These are phyloP conservation scores for Hemicordylus capensis DNA, from an alignment of 2,113 vertebrate species.

Conservation along the genomic window DNA sequence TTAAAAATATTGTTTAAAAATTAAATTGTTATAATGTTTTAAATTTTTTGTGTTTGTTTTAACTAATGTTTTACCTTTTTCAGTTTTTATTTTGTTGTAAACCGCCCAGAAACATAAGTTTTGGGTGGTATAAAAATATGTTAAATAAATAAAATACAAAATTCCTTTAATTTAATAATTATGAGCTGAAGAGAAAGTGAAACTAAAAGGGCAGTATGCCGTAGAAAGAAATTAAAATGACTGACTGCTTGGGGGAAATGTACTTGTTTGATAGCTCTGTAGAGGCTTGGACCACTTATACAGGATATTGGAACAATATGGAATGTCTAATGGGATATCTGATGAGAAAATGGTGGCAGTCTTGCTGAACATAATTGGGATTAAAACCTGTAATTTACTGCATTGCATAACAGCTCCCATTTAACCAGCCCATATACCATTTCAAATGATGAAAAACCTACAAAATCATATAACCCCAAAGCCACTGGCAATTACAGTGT, in stretches of 20 bases:
- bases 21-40: too few relatives aligned
- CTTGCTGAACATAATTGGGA: constrained; percentile 5
- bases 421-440: not conserved
- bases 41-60: too few relatives aligned
- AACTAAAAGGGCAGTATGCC: not conserved
- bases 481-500: not conserved
- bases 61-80: too few relatives aligned
- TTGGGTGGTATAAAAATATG: too few relatives aligned
- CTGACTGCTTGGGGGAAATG: not conserved
- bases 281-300: not conserved
- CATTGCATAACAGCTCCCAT: not conserved
- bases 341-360: not conserved
- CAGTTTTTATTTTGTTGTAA: too few relatives aligned
- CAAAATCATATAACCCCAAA: not conserved
- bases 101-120: too few relatives aligned
- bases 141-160: not conserved
- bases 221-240: constrained; percentile 11
- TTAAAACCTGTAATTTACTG: not conserved
- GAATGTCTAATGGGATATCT: not conserved
- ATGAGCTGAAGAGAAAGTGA: not conserved
- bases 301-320: not conserved
- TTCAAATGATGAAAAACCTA: not conserved
- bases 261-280: not conserved
- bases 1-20: too few relatives aligned
- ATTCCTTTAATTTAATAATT: not conserved